Percentiles rank a stretch among this genome's conserved stretches.
phyloP scores from a whole-genome alignment of 2,888 invertebrate genomes.

The Drosophila fungiperda region DNA sequence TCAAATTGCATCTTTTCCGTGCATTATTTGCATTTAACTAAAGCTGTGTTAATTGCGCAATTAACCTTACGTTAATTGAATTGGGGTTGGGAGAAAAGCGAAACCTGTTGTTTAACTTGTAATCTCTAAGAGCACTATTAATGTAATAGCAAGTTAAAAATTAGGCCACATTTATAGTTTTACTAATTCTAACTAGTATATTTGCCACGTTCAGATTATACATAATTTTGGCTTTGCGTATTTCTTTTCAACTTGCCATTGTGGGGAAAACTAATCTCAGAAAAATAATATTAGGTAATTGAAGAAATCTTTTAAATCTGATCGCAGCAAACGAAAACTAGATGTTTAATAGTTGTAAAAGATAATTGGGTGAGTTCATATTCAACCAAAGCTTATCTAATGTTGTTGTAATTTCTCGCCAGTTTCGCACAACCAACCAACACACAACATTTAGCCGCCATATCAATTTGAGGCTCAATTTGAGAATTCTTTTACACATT shows the following conservation, averaged over 20 bases:
- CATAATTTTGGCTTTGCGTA: not conserved
- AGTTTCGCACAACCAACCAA: slow-evolving; percentile 38
- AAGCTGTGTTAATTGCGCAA: slow-evolving; percentile 7
- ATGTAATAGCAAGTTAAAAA: not conserved
- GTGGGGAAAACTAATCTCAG: not conserved
- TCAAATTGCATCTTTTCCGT: slow-evolving; percentile 1
- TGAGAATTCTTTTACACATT: slow-evolving; percentile 9
- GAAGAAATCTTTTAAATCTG: not conserved
- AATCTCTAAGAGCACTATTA: not conserved
- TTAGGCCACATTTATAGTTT: not conserved
- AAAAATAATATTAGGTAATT: not conserved
- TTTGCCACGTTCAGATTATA: not conserved
- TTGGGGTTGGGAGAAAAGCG: not conserved
- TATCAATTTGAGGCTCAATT: slow-evolving; percentile 32
- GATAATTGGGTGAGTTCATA: not conserved
- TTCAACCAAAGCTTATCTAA: slow-evolving; percentile 3
- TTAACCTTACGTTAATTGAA: slow-evolving; percentile 5
- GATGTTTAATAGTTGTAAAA: not conserved
- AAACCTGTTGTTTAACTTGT: slow-evolving; percentile 2
- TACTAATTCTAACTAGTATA: not conserved
- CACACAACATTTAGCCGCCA: slow-evolving; percentile 11
- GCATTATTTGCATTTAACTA: not conserved
- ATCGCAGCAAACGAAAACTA: not conserved
- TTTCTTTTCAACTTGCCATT: not conserved
- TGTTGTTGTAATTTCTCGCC: slow-evolving; percentile 9